A percentile compares a stretch with the other conserved stretches of the same genome.
phyloP scores from a whole-genome alignment of 2,113 vertebrate genomes.

The Dermatemys mawii region DNA sequence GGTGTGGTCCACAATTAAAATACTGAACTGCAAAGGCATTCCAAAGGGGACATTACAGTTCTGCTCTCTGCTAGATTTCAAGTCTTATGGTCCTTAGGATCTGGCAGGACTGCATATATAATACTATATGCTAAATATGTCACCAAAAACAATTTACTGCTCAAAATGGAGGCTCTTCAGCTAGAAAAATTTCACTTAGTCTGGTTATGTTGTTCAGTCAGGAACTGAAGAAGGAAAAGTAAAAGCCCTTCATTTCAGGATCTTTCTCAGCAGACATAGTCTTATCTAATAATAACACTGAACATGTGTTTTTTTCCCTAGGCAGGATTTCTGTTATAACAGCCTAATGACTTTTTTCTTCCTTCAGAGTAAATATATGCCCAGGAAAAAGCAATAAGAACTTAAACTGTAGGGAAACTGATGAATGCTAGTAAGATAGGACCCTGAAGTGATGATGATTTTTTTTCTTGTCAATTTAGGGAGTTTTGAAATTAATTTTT shows the following conservation, averaged over 20 bases:
- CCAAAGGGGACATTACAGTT: background rate
- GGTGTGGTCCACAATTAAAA: background rate
- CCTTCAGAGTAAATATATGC: constrained; percentile 27
- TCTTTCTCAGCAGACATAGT: constrained; percentile 36
- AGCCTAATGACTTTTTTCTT: background rate
- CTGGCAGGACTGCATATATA: background rate
- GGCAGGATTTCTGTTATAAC: constrained; percentile 33
- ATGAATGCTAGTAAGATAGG: constrained; percentile 12
- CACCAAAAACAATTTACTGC: background rate
- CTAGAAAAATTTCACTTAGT: constrained; percentile 24
- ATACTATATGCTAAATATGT: background rate
- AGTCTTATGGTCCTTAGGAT: background rate
- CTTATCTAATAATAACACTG: constrained; percentile 51
- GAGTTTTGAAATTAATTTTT: constrained; percentile 3
- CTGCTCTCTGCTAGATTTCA: background rate
- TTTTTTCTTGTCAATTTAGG: constrained; percentile 23
- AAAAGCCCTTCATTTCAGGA: constrained; percentile 40
- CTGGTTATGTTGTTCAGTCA: constrained; percentile 43
- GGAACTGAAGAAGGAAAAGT: constrained; percentile 14
- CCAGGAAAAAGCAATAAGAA: constrained; percentile 27
- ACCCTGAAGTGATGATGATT: background rate
- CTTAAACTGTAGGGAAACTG: background rate
- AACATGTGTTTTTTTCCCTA: constrained; percentile 30
- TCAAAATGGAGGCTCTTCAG: background rate
- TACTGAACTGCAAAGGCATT: background rate